Evolutionary conservation across 2,888 invertebrate genomes (phyloP).

Genomic region (Urechis unicinctus): DNA sequence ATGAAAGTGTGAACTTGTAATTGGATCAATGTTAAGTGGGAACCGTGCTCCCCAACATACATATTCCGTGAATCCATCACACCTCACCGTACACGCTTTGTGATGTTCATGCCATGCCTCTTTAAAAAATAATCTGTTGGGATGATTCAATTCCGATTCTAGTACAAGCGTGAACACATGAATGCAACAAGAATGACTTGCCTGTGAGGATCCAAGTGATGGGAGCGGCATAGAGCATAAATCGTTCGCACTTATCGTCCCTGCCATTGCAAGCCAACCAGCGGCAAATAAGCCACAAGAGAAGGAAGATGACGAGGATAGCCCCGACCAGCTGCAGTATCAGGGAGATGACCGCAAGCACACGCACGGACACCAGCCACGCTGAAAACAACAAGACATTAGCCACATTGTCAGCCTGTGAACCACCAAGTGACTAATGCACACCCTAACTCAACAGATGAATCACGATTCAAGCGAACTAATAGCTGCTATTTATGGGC

Average conservation of each 20-base stretch:
- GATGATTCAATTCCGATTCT: no score
- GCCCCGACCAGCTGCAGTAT: slow-evolving; percentile 19
- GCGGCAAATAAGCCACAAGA: slow-evolving; percentile 22
- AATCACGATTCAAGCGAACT: no score
- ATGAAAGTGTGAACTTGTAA: no score
- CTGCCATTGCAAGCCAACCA: slow-evolving; percentile 15
- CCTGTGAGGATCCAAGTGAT: slow-evolving; percentile 23
- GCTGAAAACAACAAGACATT: slow-evolving; percentile 13
- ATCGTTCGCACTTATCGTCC: slow-evolving; percentile 20
- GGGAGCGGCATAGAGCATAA: slow-evolving; percentile 22
- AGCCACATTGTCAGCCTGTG: background rate
- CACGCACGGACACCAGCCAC: slow-evolving; percentile 21
- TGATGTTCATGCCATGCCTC: no score
- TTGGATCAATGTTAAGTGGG: no score
- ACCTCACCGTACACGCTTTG: no score
- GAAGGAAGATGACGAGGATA: slow-evolving; percentile 20
- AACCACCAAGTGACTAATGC: background rate
- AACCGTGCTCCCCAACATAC: no score
- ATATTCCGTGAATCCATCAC: no score
- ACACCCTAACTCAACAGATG: background rate
- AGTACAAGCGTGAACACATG: no score
- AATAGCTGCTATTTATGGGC: no score
- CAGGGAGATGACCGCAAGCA: slow-evolving; percentile 21
- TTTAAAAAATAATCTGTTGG: no score
- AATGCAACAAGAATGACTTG: no score